Conservation (phyloP, 2,797 vertebrate species). For the Ciconia nigra region DNA sequence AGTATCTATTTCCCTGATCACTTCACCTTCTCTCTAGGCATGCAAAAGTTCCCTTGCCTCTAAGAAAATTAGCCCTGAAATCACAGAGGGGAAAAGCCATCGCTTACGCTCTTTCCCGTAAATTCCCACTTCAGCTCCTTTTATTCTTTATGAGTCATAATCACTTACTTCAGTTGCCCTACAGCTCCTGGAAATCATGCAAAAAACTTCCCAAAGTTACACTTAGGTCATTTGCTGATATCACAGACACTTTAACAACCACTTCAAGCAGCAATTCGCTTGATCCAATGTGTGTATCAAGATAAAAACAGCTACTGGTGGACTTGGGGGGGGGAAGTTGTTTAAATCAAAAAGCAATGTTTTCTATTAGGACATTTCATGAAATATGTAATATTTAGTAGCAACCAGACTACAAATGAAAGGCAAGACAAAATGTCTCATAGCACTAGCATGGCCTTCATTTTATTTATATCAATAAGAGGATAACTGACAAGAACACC, state of each 20-base stretch:
- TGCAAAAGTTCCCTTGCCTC: background rate
- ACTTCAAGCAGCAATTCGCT: background rate
- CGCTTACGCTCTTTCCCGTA: background rate
- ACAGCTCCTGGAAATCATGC: constrained; percentile 9
- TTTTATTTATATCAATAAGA: background rate
- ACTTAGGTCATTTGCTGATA: constrained; percentile 6
- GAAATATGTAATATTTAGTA: background rate
- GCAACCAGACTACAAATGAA: background rate
- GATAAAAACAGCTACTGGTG: background rate
- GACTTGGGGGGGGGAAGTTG: background rate
- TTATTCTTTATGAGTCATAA: constrained; percentile 29
- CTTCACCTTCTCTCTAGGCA: background rate
- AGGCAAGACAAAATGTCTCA: background rate
- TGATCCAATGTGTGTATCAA: background rate
- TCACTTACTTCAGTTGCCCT: background rate
- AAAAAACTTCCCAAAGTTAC: constrained; percentile 35
- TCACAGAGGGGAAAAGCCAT: constrained; percentile 13
- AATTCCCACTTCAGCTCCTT: constrained; percentile 27
- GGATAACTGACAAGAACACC: background rate
- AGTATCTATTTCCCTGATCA: background rate
- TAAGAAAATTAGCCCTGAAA: constrained; percentile 10
- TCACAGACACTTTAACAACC: background rate
- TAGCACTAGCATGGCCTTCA: background rate
- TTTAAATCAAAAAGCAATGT: background rate
- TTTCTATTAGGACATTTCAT: background rate